phyloP scores from a whole-genome alignment of 1,140 invertebrate species.

The Dufourea novaeangliae region DNA sequence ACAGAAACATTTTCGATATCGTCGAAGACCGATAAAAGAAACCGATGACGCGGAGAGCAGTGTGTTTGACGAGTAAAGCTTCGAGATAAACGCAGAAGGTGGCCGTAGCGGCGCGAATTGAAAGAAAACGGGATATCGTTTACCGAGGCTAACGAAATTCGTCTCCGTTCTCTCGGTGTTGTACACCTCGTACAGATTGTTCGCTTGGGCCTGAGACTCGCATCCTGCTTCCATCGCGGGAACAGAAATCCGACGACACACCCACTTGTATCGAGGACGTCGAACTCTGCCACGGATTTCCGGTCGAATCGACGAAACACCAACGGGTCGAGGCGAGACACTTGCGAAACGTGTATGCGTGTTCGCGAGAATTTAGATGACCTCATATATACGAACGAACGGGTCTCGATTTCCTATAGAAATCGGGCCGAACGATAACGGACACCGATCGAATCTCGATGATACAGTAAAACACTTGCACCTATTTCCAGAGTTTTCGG shows the following conservation, averaged over 20 bases:
- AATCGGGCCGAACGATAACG: background rate
- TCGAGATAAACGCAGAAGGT: constrained; percentile 9
- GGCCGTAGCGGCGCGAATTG: background rate
- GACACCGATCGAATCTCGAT: constrained; percentile 1
- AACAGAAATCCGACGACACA: constrained; percentile 52
- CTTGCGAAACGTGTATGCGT: background rate
- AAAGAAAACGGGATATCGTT: constrained; percentile 24
- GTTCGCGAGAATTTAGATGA: too few species aligned
- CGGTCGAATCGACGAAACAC: constrained; percentile 12
- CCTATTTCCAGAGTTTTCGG: background rate
- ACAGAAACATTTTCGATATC: background rate
- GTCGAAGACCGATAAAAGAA: background rate
- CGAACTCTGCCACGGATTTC: constrained; percentile 50
- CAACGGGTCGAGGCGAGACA: background rate
- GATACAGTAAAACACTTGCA: background rate
- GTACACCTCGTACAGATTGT: constrained; percentile 56
- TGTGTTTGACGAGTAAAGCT: background rate
- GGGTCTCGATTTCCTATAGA: too few species aligned
- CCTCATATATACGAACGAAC: too few species aligned
- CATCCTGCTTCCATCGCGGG: constrained; percentile 51
- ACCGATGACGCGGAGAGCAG: constrained; percentile 14
- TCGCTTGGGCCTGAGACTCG: constrained; percentile 14
- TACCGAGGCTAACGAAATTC: constrained; percentile 59
- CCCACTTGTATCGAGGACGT: constrained; percentile 59
- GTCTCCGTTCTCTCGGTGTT: constrained; percentile 42